Evolutionary conservation across 2,888 invertebrate genomes (phyloP), one percentile per base, ranked within the genome.

Genomic region (Venusia cambrica): DNA sequence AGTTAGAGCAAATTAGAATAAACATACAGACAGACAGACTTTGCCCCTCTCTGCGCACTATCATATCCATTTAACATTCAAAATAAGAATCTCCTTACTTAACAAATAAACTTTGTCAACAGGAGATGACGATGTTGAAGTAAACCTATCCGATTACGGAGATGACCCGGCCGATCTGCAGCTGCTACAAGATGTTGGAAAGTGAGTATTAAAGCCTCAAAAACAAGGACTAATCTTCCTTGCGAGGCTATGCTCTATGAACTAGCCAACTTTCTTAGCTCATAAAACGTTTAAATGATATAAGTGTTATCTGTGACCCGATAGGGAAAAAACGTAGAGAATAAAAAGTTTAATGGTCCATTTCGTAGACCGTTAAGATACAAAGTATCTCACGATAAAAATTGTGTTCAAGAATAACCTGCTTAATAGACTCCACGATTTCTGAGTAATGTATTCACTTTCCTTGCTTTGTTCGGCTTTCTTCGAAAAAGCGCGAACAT

Each of bases 111-210:
- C 30, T 44, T 50, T 53, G 40, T 56, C 24, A 46, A 42, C 75
- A 75, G 89, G 89, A 43, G 90, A 90, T 55, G 78, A 84, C 41
- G 85, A 87, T 38, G 63, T 80, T 19, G 84, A 80, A 48, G 63
- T 77, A 30, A 79, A 67, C 51, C 57, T 70, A 43, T 64, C 79
- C 8, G 92, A 92, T 62, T 92, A 92, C 70, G 88, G 89, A 21
- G 92, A 92, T 51, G 92, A 92, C 55, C 89, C 90, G 4, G 80
- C 90, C 49, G 92, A 92, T 53, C 78, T 91, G 59, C 90, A 91
- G 61, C 62, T 92, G 52, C 77, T 92, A 44, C 91, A 91, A 59
- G 89, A 90, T 49, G 90, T 91, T 48, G 91, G 92, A 76, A 92
- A 92, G 92, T 92, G 80, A 91, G 92, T 89, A 21, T 16, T 38